phyloP scores from a whole-genome alignment of 1,140 invertebrate species.

The Berghia stephanieae region DNA sequence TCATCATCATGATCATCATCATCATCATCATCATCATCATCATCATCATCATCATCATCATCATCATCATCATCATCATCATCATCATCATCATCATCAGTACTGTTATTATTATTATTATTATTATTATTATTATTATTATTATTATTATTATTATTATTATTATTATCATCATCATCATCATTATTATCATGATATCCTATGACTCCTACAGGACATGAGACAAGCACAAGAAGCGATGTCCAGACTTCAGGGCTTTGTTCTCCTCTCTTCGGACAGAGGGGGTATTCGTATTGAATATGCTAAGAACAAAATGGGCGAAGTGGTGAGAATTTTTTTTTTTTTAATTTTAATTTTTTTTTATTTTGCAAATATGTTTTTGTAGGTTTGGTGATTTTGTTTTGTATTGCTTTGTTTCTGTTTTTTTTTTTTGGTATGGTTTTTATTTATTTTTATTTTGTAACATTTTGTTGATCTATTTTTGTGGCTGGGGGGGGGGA shows the following conservation, averaged over 20 bases:
- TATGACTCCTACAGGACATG: conserved; percentile 73
- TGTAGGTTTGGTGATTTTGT: not conserved
- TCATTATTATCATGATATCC: too few relatives aligned
- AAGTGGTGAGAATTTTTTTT: conserved; percentile 70
- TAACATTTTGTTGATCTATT: too few relatives aligned
- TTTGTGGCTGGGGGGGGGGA: too few relatives aligned
- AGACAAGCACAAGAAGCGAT: conserved; percentile 88
- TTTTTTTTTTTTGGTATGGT: not conserved
- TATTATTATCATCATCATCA: too few relatives aligned
- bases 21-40: too few relatives aligned
- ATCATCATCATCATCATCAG: too few relatives aligned
- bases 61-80: too few relatives aligned
- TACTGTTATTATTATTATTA: too few relatives aligned
- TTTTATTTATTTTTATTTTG: not conserved
- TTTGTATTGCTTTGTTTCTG: not conserved
- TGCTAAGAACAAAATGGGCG: conserved; percentile 96
- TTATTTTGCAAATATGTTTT: not conserved
- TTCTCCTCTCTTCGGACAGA: conserved; percentile 90
- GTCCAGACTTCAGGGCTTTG: conserved; percentile 90
- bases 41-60: too few relatives aligned
- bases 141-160: too few relatives aligned
- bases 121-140: too few relatives aligned
- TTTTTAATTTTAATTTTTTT: not conserved
- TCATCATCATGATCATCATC: too few relatives aligned
- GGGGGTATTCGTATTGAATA: conserved; percentile 97